phyloP scores from a whole-genome alignment of 1,140 invertebrate species.

The Sitodiplosis mosellana region DNA sequence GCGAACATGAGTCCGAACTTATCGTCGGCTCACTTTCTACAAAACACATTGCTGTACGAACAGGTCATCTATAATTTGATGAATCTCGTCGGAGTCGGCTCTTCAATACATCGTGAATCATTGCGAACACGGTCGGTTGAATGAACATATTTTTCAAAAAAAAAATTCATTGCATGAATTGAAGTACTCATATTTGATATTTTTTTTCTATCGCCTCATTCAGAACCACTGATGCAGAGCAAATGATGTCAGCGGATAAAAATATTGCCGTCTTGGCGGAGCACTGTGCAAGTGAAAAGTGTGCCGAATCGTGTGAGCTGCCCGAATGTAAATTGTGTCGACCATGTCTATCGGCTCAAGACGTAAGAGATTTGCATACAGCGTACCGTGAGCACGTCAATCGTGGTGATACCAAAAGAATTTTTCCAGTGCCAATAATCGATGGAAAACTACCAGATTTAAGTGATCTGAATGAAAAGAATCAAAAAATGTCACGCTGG shows the following conservation, averaged over 20 bases:
- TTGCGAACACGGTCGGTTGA: neutral
- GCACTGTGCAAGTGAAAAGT: slow-evolving; percentile 37
- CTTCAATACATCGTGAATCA: slow-evolving; percentile 6
- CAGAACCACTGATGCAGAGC: slow-evolving; percentile 27
- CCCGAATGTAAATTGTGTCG: slow-evolving; percentile 59
- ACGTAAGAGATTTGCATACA: slow-evolving; percentile 35
- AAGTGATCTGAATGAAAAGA: neutral
- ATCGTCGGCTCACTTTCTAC: slow-evolving; percentile 78
- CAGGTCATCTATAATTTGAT: slow-evolving; percentile 82
- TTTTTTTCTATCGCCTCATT: slow-evolving; percentile 12
- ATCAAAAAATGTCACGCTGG: slow-evolving; percentile 4
- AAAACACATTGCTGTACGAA: slow-evolving; percentile 77
- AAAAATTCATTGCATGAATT: neutral
- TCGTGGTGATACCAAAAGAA: slow-evolving; percentile 53
- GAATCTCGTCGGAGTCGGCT: slow-evolving; percentile 52
- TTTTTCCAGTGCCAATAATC: slow-evolving; percentile 52
- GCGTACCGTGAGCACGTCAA: slow-evolving; percentile 66
- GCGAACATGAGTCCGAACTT: slow-evolving; percentile 98
- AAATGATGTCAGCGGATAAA: slow-evolving; percentile 57
- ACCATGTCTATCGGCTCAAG: slow-evolving; percentile 47
- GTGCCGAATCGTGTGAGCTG: slow-evolving; percentile 41
- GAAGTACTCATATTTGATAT: neutral
- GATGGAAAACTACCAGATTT: neutral
- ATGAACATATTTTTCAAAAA: neutral
- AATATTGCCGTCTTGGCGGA: slow-evolving; percentile 62